A percentile compares a stretch with the other conserved stretches of the same genome.
phyloP scores from a whole-genome alignment of 2,113 vertebrate species.

The Stegastes partitus region DNA sequence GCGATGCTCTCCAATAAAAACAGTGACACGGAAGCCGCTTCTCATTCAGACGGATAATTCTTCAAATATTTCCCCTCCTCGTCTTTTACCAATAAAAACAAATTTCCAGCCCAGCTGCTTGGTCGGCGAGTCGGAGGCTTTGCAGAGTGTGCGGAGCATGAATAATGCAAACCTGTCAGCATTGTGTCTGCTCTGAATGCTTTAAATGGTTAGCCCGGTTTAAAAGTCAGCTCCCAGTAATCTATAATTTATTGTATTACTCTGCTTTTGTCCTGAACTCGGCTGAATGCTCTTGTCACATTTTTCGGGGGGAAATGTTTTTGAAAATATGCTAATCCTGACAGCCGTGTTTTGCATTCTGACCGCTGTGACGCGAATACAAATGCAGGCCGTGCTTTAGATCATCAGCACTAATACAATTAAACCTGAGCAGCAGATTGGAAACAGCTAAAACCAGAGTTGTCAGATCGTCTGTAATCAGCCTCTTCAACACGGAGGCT shows the following conservation, averaged over 20 bases:
- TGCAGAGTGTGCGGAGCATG: conserved; percentile 44
- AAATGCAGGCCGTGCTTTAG: conserved; percentile 40
- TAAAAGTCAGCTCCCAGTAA: conserved; percentile 75
- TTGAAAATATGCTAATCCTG: conserved; percentile 57
- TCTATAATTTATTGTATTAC: conserved; percentile 74
- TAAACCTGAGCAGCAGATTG: conserved; percentile 36
- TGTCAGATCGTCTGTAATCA: conserved; percentile 12
- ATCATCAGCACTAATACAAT: conserved; percentile 46
- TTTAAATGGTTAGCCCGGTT: conserved; percentile 72
- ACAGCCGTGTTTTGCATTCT: conserved; percentile 59
- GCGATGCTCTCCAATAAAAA: not conserved
- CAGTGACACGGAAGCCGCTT: not conserved
- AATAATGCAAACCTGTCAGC: conserved; percentile 78
- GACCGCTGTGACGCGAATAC: conserved; percentile 52
- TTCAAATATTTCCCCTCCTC: conserved; percentile 33
- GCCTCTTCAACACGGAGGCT: conserved; percentile 12
- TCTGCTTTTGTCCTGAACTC: conserved; percentile 63
- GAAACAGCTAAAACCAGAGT: conserved; percentile 22
- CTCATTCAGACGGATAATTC: conserved; percentile 18
- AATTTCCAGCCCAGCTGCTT: conserved; percentile 30
- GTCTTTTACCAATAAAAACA: conserved; percentile 33
- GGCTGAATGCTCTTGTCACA: conserved; percentile 56
- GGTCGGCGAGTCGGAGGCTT: conserved; percentile 47
- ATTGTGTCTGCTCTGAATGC: conserved; percentile 64
- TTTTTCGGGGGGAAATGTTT: conserved; percentile 40